Conservation (phyloP, 2,113 vertebrate genomes). For the Hassar affinis region DNA sequence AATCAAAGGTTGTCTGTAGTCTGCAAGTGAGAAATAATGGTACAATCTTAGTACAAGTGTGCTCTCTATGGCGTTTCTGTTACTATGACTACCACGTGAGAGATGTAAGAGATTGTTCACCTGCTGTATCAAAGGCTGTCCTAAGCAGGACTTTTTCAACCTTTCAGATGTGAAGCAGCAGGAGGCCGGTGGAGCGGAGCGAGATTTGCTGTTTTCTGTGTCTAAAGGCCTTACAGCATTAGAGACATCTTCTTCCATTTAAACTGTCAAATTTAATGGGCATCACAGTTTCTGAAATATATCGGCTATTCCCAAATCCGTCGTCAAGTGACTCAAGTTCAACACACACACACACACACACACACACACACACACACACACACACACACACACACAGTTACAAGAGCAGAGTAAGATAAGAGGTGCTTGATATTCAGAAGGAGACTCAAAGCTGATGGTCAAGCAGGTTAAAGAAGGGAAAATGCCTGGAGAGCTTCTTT, state of each 20-base stretch:
- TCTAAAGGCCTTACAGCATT: background rate
- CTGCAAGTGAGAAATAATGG: background rate
- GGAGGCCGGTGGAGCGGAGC: background rate
- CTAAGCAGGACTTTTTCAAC: background rate
- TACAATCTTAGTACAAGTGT: background rate
- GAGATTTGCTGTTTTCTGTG: background rate
- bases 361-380: background rate
- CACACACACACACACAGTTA: constrained; percentile 1
- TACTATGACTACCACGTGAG: background rate
- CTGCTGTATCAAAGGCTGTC: background rate
- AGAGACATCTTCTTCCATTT: background rate
- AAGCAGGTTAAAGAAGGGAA: constrained; percentile 47
- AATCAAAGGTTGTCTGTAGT: background rate
- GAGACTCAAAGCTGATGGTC: constrained; percentile 37
- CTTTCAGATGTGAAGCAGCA: background rate
- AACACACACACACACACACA: background rate
- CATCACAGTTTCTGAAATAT: constrained; percentile 1
- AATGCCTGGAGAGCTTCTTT: constrained; percentile 25
- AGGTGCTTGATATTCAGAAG: constrained; percentile 27
- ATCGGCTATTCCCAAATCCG: background rate
- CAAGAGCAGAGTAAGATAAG: constrained; percentile 10
- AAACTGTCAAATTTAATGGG: background rate
- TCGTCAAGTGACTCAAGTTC: background rate
- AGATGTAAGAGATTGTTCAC: background rate
- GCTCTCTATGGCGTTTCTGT: background rate